These are phyloP conservation scores for Liodrosophila aerea DNA, from an alignment of 2,888 invertebrate genomes.

Conservation along the genomic window DNA sequence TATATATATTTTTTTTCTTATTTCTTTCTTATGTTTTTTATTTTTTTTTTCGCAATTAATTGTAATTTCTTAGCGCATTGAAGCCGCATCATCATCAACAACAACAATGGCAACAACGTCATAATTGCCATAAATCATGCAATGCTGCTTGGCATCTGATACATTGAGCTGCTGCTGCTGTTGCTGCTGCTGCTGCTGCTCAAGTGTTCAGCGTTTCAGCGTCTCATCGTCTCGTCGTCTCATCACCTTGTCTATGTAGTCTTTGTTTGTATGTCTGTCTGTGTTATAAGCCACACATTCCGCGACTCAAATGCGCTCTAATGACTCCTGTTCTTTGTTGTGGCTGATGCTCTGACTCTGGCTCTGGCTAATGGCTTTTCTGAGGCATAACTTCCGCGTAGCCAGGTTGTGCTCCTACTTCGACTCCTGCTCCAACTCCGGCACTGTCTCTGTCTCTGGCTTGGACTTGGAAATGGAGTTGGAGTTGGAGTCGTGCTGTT, in stretches of 20 bases:
- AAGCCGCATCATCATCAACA: constrained; percentile 57
- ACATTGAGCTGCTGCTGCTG: constrained; percentile 3
- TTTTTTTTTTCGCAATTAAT: constrained; percentile 62
- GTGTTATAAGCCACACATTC: constrained; percentile 62
- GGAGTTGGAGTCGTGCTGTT: constrained; percentile 14
- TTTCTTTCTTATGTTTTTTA: not conserved
- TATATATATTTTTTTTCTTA: not conserved
- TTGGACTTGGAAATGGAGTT: not conserved
- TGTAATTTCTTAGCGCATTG: constrained; percentile 63
- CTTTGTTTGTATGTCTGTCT: constrained; percentile 3
- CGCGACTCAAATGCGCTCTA: constrained; percentile 74
- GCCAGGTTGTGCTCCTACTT: constrained; percentile 12
- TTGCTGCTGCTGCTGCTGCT: constrained; percentile 13
- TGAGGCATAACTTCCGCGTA: constrained; percentile 69
- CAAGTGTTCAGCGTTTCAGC: not conserved
- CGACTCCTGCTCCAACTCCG: not conserved
- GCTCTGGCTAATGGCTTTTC: constrained; percentile 50
- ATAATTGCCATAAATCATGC: constrained; percentile 79
- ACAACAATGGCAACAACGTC: constrained; percentile 2
- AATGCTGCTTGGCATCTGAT: constrained; percentile 64
- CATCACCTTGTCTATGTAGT: not conserved
- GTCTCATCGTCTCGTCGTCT: not conserved
- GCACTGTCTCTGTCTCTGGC: not conserved
- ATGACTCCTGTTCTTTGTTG: constrained; percentile 78
- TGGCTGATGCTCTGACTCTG: constrained; percentile 14